A percentile compares a stretch with the other conserved stretches of the same genome.
These are phyloP conservation scores for Yponomeuta evonymella DNA, from an alignment of 2,888 invertebrate species.

Conservation along the genomic window DNA sequence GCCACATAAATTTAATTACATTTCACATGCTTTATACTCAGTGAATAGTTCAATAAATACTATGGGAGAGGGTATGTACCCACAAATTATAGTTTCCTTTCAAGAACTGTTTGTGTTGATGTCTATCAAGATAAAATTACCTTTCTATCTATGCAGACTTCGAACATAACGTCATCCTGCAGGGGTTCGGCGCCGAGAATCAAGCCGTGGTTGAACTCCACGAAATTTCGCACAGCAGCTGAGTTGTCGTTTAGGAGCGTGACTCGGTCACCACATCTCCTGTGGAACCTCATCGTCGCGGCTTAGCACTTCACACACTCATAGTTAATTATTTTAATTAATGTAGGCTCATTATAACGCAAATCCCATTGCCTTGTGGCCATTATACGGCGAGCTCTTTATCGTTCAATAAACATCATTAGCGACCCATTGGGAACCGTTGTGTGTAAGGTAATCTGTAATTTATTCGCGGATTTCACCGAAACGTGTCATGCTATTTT, in stretches of 20 bases:
- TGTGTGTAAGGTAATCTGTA: too few species aligned
- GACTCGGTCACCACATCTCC: slow-evolving; percentile 89
- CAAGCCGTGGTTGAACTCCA: slow-evolving; percentile 92
- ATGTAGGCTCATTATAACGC: too few species aligned
- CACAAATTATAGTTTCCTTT: not conserved
- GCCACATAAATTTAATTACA: slow-evolving; percentile 13
- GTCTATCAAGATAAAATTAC: slow-evolving; percentile 56
- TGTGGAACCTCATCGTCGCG: slow-evolving; percentile 80
- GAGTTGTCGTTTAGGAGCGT: slow-evolving; percentile 88
- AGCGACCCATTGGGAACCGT: too few species aligned
- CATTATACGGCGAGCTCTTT: too few species aligned
- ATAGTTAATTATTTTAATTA: not conserved
- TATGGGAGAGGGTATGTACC: too few species aligned
- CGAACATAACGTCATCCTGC: slow-evolving; percentile 87
- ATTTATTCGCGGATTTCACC: too few species aligned
- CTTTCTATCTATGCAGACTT: slow-evolving; percentile 92
- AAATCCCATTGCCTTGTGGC: too few species aligned
- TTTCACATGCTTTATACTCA: not conserved
- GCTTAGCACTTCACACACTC: not conserved
- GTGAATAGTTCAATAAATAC: too few species aligned
- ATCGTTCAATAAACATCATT: too few species aligned
- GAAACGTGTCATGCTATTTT: too few species aligned
- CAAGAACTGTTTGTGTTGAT: not conserved
- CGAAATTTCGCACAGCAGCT: slow-evolving; percentile 86
- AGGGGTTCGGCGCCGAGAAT: slow-evolving; percentile 89